Percentiles rank a stretch among this genome's conserved stretches.
These are phyloP conservation scores for Anneissia japonica DNA, from an alignment of 35 echinoderm and acorn worm species.

Conservation along the genomic window DNA sequence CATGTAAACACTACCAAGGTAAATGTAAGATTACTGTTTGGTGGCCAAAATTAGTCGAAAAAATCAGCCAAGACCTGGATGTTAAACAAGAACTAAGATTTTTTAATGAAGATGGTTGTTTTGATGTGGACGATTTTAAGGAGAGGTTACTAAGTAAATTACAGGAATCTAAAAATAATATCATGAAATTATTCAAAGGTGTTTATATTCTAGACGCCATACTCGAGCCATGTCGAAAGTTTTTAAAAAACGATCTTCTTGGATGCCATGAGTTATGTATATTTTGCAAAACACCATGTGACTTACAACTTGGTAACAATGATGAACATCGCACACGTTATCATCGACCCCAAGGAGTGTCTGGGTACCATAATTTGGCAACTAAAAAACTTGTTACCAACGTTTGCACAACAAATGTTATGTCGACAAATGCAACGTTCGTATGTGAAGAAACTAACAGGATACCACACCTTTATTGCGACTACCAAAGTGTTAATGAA, in stretches of 20 bases:
- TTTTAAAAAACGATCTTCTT: too few relatives aligned
- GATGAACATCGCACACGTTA: not conserved
- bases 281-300: conserved; percentile 37
- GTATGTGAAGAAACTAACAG: not conserved
- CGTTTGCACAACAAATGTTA: not conserved
- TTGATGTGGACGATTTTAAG: too few relatives aligned
- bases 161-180: too few relatives aligned
- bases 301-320: not conserved
- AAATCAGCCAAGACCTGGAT: too few relatives aligned
- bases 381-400: not conserved
- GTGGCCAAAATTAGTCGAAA: not conserved
- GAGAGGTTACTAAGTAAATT: too few relatives aligned
- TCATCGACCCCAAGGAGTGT: conserved; percentile 21
- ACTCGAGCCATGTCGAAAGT: too few relatives aligned
- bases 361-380: not conserved
- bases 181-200: too few relatives aligned
- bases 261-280: not conserved
- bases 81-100: too few relatives aligned
- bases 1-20: not conserved
- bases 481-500: not conserved
- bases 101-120: too few relatives aligned
- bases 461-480: not conserved
- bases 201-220: too few relatives aligned
- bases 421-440: not conserved
- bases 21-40: not conserved